These are phyloP conservation scores for Adelosebastes latens DNA, from an alignment of 2,797 vertebrate species.

Conservation along the genomic window DNA sequence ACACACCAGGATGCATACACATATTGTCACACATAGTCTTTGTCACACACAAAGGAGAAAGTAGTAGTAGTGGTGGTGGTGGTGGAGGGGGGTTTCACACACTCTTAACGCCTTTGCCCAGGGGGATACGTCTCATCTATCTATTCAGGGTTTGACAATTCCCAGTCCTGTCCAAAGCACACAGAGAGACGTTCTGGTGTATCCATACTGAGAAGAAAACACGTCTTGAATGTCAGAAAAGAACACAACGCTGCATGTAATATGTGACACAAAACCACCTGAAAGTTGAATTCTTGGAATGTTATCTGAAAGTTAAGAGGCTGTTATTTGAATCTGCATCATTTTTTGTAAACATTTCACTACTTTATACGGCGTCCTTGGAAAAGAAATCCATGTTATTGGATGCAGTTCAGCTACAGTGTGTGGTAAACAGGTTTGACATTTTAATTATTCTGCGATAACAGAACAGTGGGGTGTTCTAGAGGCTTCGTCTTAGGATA, in stretches of 20 bases:
- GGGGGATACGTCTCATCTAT: conserved; percentile 44
- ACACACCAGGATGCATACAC: conserved; percentile 3
- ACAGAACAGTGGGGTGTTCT: background rate
- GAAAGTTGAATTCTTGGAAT: background rate
- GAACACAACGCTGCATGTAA: background rate
- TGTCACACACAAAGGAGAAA: conserved; percentile 45
- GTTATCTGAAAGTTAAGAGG: background rate
- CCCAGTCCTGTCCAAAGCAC: conserved; percentile 15
- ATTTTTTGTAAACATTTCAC: background rate
- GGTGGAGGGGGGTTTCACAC: background rate
- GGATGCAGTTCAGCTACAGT: background rate
- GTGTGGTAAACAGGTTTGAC: conserved; percentile 25
- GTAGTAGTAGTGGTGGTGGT: background rate
- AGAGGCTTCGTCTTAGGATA: background rate
- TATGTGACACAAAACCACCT: background rate
- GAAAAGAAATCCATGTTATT: conserved; percentile 5
- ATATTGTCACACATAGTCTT: conserved; percentile 22
- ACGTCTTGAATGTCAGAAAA: conserved; percentile 4
- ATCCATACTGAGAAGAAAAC: conserved; percentile 4
- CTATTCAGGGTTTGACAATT: conserved; percentile 50
- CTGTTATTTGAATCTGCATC: background rate
- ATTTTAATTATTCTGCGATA: conserved; percentile 24
- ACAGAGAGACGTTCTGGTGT: background rate
- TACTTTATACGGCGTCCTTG: background rate
- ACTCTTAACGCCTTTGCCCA: conserved; percentile 47